Percentiles rank a stretch among this genome's conserved stretches.
phyloP scores from a whole-genome alignment of 2,888 invertebrate species.

The Melinaea marsaeus region DNA sequence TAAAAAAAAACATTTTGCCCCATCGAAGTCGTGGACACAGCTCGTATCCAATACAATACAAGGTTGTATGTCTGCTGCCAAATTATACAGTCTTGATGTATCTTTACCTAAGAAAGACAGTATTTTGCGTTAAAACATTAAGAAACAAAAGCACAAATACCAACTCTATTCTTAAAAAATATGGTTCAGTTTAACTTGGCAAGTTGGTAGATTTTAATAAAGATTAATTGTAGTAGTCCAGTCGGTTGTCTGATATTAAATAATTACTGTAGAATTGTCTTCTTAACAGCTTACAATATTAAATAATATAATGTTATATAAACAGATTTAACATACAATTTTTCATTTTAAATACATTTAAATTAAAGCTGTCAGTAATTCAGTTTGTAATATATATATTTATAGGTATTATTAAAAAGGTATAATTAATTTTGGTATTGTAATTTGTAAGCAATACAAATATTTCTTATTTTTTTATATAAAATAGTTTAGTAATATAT shows the following conservation, averaged over 20 bases:
- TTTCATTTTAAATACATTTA: too few species aligned
- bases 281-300: not conserved
- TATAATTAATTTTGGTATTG: too few species aligned
- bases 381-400: too few species aligned
- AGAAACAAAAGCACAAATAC: not conserved
- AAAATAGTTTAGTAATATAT: too few species aligned
- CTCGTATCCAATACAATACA: not conserved
- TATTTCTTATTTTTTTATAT: too few species aligned
- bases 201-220: not conserved
- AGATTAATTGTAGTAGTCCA: constrained; percentile 6
- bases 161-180: not conserved
- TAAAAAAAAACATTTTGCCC: too few species aligned
- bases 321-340: too few species aligned
- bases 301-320: not conserved
- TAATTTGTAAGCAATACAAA: too few species aligned
- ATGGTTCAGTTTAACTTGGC: not conserved
- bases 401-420: too few species aligned
- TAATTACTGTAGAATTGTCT: not conserved
- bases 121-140: constrained; percentile 1
- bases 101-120: constrained; percentile 4
- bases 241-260: not conserved
- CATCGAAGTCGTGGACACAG: too few species aligned
- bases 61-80: not conserved
- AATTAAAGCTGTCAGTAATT: too few species aligned
- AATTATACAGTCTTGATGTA: not conserved